Base-by-base conservation (phyloP, 2,888 invertebrate genomes). In the Eupithecia vulgata region DNA sequence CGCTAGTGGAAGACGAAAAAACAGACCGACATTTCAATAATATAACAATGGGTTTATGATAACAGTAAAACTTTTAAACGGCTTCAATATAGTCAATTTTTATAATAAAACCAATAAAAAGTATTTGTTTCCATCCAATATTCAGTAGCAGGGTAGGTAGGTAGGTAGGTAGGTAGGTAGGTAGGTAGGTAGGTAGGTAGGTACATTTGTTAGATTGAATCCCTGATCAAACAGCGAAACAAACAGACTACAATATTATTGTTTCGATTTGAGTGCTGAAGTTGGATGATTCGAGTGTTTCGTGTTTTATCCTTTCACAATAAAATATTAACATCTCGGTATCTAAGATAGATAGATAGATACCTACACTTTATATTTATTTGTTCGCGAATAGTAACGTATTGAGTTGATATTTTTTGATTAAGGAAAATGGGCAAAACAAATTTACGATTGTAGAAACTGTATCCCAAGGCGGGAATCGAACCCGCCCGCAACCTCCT, bases 221-320 rank as follows among this genome's bases (percentile, higher is more conserved):
- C 57, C 52, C 57, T 1, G 25, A 57, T 57, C 57, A 12, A 57
- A 57, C 57, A 57, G 57, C 57, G 13, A 21, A 57, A 57, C 57
- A 57, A 57, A 57, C 57, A 57, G n/a, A 57, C 57, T 57, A 57
- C 25, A 57, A 57, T 57, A 57, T 57, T 12, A 57, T 25, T 25
- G 57, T 57, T 25, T 57, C 25, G 13, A 57, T 57, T 1, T 1
- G 57, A 57, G 57, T 12, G 21, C 21, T 57, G 5, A 57, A n/a
- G n/a, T 57, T 25, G 21, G 57, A 25, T 25, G 12, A 10, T 5
- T 1, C 21, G 57, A 4, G 52, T 21, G 25, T 13, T 25, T 5
- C 25, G 21, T 7, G 57, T 57, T 57, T 4, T 13, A 25, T 57
- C 13, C 57, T 21, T 52, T 21, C 21, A 21, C 21, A 57, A 25